phyloP scores from a whole-genome alignment of 2,888 invertebrate genomes.

The Parnassius orleans region DNA sequence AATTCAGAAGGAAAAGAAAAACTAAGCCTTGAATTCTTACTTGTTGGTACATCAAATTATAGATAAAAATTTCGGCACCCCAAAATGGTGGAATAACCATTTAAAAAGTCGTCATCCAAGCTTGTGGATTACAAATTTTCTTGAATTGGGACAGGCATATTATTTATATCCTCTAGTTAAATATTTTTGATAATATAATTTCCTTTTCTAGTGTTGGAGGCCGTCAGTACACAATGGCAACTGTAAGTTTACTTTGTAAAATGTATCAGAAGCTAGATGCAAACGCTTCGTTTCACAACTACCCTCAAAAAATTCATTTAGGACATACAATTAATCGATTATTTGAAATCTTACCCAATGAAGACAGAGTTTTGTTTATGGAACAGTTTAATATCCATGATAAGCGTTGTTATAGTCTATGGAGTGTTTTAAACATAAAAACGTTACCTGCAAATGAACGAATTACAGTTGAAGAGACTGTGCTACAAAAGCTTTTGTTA shows the following conservation, averaged over 20 bases:
- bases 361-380: slow-evolving; percentile 49
- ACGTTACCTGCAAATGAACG: slow-evolving; percentile 45
- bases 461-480: slow-evolving; percentile 9
- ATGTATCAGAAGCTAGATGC: slow-evolving; percentile 51
- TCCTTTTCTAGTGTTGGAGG: slow-evolving; percentile 44
- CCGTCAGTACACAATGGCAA: slow-evolving; percentile 42
- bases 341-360: slow-evolving; percentile 46
- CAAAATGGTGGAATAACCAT: too few relatives aligned
- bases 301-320: slow-evolving; percentile 56
- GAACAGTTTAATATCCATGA: slow-evolving; percentile 46
- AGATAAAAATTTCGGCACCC: too few relatives aligned
- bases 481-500: slow-evolving; percentile 39
- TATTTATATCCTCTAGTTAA: too few relatives aligned
- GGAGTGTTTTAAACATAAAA: slow-evolving; percentile 49
- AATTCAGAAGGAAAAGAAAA: too few relatives aligned
- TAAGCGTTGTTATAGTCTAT: slow-evolving; percentile 39
- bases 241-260: slow-evolving; percentile 48
- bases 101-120: too few relatives aligned
- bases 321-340: slow-evolving; percentile 44
- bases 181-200: not conserved
- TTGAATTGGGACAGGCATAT: too few relatives aligned
- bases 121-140: too few relatives aligned
- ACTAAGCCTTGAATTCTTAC: too few relatives aligned
- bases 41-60: too few relatives aligned
- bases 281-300: slow-evolving; percentile 40